Conservation (phyloP, 2,797 vertebrate species). For the Coendou prehensilis region DNA sequence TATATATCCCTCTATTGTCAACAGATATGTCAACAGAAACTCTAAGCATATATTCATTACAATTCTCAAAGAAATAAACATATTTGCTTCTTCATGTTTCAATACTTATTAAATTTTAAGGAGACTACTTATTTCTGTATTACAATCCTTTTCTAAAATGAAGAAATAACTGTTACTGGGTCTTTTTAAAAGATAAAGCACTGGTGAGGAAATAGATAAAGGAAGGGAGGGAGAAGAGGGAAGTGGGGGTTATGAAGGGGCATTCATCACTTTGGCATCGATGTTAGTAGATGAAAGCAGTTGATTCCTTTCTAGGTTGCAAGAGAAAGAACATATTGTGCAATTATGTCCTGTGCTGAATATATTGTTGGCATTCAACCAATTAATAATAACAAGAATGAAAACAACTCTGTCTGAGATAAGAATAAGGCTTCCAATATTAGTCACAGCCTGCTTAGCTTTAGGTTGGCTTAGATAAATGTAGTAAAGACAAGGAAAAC, state of each 20-base stretch:
- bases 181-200: slow-evolving; percentile 50
- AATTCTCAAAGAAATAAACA: background rate
- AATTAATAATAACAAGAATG: slow-evolving; percentile 86
- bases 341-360: slow-evolving; percentile 82
- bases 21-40: background rate
- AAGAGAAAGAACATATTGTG: slow-evolving; percentile 82
- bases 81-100: background rate
- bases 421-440: slow-evolving; percentile 85
- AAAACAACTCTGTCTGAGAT: slow-evolving; percentile 83
- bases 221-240: background rate
- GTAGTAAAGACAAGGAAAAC: slow-evolving; percentile 83
- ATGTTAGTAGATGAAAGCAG: slow-evolving; percentile 66
- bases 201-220: slow-evolving; percentile 6
- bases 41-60: background rate
- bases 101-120: background rate
- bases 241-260: slow-evolving; percentile 19
- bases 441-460: slow-evolving; percentile 85
- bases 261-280: slow-evolving; percentile 74
- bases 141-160: background rate
- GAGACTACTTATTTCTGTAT: background rate
- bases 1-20: background rate
- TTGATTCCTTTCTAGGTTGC: slow-evolving; percentile 67
- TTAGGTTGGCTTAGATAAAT: slow-evolving; percentile 85
- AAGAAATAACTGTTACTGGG: background rate
- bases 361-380: slow-evolving; percentile 85